Base-by-base conservation (phyloP, 2,888 invertebrate species). In the Sphaeridia pumilis region DNA sequence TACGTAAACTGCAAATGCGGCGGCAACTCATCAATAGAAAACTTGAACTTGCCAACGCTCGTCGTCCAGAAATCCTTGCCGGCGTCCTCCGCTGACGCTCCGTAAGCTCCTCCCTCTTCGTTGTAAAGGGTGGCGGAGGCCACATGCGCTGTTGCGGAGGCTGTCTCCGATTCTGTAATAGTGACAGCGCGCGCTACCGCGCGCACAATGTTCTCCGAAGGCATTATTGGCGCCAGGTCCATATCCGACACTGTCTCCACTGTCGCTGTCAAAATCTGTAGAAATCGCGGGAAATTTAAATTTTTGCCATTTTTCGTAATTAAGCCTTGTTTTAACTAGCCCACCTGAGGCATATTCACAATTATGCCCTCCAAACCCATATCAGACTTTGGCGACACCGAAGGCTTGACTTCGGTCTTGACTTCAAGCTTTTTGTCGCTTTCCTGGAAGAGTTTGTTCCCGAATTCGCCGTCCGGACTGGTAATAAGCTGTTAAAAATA, bases 1-100 rank as follows among this genome's bases (percentile, higher is more conserved):
- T 92, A 87, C 58, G 94, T 87, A 59, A 95, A 87, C 71, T 94
- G 94, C 59, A 97, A 73, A 58, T 93, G 87, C 61, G 89, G 84
- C 0, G 94, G 93, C 58, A 95, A 73, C 67, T 90, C 85, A 44
- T 89, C 87, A 50, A 94, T 79, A 46, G 80, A 79, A 73, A 94
- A 93, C 69, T 87, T 84, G 71, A 93, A 93, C 69, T 88, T 87
- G 25, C 93, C 94, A 36, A 89, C 83, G 0, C 87, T 85, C 0
- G 93, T 94, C 57, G 87, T 83, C 93, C 93, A 93, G 70, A 89
- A 90, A 69, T 87, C 82, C 46, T 83, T 82, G 68, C 84, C 78
- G 65, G 85, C 83, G n/a, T 57, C 56, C 7, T 49, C 59, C 14
- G 27, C 35, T 41, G 53, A 31, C 42, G 49, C 52, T 10, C 38